These are phyloP conservation scores for Phortica magna DNA, from an alignment of 2,888 invertebrate genomes.

Conservation along the genomic window DNA sequence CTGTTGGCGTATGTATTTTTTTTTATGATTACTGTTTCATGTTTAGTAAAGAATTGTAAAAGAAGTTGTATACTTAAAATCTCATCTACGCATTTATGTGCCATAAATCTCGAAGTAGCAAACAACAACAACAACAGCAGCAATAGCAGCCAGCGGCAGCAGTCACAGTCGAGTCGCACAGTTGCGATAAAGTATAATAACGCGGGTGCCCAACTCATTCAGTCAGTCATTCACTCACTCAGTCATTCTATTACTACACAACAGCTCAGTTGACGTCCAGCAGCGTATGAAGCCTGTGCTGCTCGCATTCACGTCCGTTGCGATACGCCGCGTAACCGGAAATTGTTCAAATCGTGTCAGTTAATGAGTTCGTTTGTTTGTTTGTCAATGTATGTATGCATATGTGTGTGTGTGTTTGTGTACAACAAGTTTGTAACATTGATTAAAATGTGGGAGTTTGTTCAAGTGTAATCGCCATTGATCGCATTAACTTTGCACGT, in stretches of 20 bases:
- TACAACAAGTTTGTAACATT: neutral
- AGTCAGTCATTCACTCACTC: neutral
- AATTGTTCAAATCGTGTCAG: constrained; percentile 24
- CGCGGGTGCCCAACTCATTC: neutral
- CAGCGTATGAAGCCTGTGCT: neutral
- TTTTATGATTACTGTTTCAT: too few relatives aligned
- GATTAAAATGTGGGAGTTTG: neutral
- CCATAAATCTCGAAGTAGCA: constrained; percentile 28
- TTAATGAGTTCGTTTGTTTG: neutral
- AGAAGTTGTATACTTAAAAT: neutral
- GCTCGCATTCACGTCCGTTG: neutral
- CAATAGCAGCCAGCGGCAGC: neutral
- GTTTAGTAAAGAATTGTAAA: neutral
- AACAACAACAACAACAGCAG: neutral
- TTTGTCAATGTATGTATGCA: neutral
- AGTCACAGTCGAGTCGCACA: neutral
- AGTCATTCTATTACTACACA: neutral
- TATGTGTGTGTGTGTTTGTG: neutral
- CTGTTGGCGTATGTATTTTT: too few relatives aligned
- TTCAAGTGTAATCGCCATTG: neutral
- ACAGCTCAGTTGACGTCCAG: neutral
- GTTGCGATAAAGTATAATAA: constrained; percentile 18
- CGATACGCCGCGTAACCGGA: constrained; percentile 11
- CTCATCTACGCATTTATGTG: constrained; percentile 24
- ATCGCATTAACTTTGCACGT: neutral